A percentile compares a stretch with the other conserved stretches of the same genome.
Evolutionary conservation across 30 jellyfish, hydroid and myxozoan genomes (phyloP).

Genomic region (Hydractinia echinata): DNA sequence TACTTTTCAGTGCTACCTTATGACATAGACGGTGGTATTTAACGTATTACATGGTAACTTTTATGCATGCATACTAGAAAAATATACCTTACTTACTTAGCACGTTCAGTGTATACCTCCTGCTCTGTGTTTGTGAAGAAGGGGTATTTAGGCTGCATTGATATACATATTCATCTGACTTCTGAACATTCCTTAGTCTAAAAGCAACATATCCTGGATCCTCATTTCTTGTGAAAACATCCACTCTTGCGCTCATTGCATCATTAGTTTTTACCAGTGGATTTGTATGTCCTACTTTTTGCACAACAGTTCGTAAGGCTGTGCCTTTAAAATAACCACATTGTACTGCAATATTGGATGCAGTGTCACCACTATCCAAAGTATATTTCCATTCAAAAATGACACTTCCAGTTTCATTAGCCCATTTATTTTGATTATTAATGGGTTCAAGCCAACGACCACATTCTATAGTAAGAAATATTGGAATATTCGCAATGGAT

Average conservation of each 20-base stretch:
- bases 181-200: background rate
- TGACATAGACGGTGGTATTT: too few relatives aligned
- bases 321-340: conserved; percentile 27
- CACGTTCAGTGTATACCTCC: background rate
- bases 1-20: too few relatives aligned
- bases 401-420: background rate
- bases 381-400: background rate
- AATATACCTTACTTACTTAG: background rate
- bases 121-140: background rate
- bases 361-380: background rate
- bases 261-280: background rate
- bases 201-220: conserved; percentile 8
- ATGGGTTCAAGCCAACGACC: background rate
- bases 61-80: too few relatives aligned
- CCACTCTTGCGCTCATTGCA: background rate
- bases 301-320: background rate
- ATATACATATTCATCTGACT: background rate
- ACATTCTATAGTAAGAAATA: background rate
- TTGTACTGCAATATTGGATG: background rate
- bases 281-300: background rate
- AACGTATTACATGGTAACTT: too few relatives aligned
- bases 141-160: background rate
- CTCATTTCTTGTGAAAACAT: background rate
- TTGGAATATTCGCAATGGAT: too few relatives aligned
- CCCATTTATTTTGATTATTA: background rate